These are phyloP conservation scores for Troides helena DNA, from an alignment of 2,888 invertebrate species.

Conservation along the genomic window DNA sequence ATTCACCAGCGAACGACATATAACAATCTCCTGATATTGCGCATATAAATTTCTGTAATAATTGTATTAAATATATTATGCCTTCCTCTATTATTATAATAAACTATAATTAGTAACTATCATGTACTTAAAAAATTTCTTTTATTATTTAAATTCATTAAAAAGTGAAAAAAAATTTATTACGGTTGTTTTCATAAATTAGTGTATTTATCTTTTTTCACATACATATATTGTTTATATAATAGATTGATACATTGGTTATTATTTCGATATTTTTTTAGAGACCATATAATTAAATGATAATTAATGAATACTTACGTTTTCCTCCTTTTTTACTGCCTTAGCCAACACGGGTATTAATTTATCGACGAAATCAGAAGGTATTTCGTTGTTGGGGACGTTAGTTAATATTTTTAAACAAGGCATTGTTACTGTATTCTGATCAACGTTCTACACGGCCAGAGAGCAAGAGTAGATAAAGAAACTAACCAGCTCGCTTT, in stretches of 20 bases:
- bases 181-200: too few relatives aligned
- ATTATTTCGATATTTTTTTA: too few relatives aligned
- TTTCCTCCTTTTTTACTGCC: constrained; percentile 44
- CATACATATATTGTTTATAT: too few relatives aligned
- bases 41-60: constrained; percentile 36
- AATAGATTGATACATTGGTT: too few relatives aligned
- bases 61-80: not conserved
- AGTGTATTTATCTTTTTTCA: too few relatives aligned
- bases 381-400: constrained; percentile 49
- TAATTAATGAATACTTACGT: constrained; percentile 40
- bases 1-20: constrained; percentile 35
- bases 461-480: constrained; percentile 4
- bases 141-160: too few relatives aligned
- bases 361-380: constrained; percentile 52
- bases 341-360: constrained; percentile 50
- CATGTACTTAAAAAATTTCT: too few relatives aligned
- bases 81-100: not conserved
- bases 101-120: too few relatives aligned
- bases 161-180: too few relatives aligned
- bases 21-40: constrained; percentile 35
- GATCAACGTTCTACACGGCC: not conserved
- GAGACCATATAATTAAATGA: not conserved
- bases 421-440: constrained; percentile 49
- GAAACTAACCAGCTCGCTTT: constrained; percentile 8
- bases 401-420: constrained; percentile 61